phyloP scores from a whole-genome alignment of 2,797 vertebrate genomes.

The Aythya fuligula region DNA sequence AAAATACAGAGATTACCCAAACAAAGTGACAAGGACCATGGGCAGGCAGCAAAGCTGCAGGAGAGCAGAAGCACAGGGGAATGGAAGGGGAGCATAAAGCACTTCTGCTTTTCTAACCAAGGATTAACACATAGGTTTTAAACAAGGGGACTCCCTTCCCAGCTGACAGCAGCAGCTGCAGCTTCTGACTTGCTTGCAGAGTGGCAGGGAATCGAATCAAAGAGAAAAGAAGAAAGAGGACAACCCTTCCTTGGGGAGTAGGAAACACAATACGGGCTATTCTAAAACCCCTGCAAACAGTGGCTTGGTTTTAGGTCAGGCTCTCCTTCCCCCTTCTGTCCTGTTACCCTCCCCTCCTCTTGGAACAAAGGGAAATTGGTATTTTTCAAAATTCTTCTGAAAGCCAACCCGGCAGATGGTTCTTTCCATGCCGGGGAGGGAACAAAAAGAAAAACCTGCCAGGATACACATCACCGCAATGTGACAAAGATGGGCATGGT shows the following conservation, averaged over 20 bases:
- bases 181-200: slow-evolving; percentile 80
- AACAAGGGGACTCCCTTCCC: slow-evolving; percentile 77
- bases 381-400: slow-evolving; percentile 79
- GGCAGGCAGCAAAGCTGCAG: not conserved
- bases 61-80: not conserved
- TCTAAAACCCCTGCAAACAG: slow-evolving; percentile 76
- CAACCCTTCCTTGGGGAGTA: slow-evolving; percentile 79
- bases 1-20: not conserved
- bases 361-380: slow-evolving; percentile 82
- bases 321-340: slow-evolving; percentile 49
- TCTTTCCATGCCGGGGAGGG: slow-evolving; percentile 57
- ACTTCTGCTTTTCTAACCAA: slow-evolving; percentile 11
- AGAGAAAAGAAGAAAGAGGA: slow-evolving; percentile 80
- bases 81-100: not conserved
- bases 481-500: slow-evolving; percentile 77
- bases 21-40: accelerated
- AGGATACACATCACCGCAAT: slow-evolving; percentile 77
- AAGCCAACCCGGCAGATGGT: slow-evolving; percentile 83
- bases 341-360: not conserved
- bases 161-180: slow-evolving; percentile 89
- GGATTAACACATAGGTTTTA: slow-evolving; percentile 74
- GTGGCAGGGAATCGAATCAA: slow-evolving; percentile 83
- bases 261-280: slow-evolving; percentile 79
- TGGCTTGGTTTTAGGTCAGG: slow-evolving; percentile 76
- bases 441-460: slow-evolving; percentile 76